phyloP scores from a whole-genome alignment of 2,113 vertebrate species.

The Myanophis thanlyinensis region DNA sequence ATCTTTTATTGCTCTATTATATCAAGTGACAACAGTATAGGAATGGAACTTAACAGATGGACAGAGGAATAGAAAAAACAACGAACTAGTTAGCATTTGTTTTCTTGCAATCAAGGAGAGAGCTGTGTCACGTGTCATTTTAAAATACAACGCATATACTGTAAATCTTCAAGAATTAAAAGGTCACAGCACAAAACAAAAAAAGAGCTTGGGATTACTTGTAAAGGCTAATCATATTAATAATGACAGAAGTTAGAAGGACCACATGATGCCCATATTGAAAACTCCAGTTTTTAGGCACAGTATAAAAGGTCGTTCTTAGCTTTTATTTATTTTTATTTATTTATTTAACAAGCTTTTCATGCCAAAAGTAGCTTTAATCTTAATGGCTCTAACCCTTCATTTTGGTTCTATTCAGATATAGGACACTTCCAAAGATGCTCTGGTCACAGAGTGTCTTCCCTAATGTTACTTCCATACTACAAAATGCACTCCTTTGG shows the following conservation, averaged over 20 bases:
- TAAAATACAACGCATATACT: not conserved
- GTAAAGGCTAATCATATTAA: not conserved
- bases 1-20: not conserved
- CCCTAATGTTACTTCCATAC: not conserved
- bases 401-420: not conserved
- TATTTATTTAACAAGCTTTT: no score
- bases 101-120: constrained; percentile 3
- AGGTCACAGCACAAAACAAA: not conserved
- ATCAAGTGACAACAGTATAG: not conserved
- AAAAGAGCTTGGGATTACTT: not conserved
- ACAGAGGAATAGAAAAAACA: not conserved
- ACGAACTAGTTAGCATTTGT: not conserved
- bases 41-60: not conserved
- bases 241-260: not conserved
- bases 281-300: not conserved
- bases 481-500: not conserved
- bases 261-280: not conserved
- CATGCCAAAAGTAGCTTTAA: not conserved
- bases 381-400: not conserved
- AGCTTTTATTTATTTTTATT: no score
- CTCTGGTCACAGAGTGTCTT: not conserved
- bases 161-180: not conserved
- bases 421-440: not conserved
- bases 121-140: accelerated
- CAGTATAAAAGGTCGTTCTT: not conserved